A percentile compares a stretch with the other conserved stretches of the same genome.
phyloP scores from a whole-genome alignment of 2,113 vertebrate species.

The Lepus europaeus region DNA sequence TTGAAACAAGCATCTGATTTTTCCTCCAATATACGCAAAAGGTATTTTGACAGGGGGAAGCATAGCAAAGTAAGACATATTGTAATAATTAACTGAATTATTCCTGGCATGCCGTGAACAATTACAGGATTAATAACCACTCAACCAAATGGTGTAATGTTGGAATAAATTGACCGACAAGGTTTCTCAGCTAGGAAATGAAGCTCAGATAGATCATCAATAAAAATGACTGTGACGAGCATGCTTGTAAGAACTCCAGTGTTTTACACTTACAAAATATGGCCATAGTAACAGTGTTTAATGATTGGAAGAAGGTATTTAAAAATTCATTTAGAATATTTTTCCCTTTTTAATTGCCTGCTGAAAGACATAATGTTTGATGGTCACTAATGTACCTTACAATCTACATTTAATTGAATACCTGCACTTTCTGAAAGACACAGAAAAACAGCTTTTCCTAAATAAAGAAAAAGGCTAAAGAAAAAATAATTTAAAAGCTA shows the following conservation, averaged over 20 bases:
- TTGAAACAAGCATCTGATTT: slow-evolving; percentile 81
- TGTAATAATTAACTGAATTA: slow-evolving; percentile 91
- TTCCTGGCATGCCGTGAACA: slow-evolving; percentile 89
- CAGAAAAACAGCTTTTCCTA: slow-evolving; percentile 31
- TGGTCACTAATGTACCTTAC: slow-evolving; percentile 84
- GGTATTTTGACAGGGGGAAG: slow-evolving; percentile 84
- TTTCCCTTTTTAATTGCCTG: slow-evolving; percentile 85
- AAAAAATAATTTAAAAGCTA: background rate
- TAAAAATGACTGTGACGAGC: slow-evolving; percentile 84
- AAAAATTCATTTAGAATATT: slow-evolving; percentile 88
- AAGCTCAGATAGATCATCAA: slow-evolving; percentile 89
- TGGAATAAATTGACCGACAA: slow-evolving; percentile 91
- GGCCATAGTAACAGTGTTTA: slow-evolving; percentile 84
- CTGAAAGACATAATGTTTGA: slow-evolving; percentile 84
- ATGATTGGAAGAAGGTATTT: slow-evolving; percentile 87
- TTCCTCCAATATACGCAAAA: slow-evolving; percentile 77
- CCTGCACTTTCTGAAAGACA: slow-evolving; percentile 41
- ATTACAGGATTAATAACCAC: slow-evolving; percentile 91
- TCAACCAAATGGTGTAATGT: slow-evolving; percentile 87
- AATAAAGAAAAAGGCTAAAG: background rate
- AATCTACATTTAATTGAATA: slow-evolving; percentile 84
- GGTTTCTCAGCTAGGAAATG: slow-evolving; percentile 89
- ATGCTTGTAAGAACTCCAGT: slow-evolving; percentile 84
- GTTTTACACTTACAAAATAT: slow-evolving; percentile 87
- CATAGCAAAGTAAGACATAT: slow-evolving; percentile 89